Evolutionary conservation across 2,113 vertebrate genomes (phyloP).

Genomic region (Myrmecophaga tridactyla): DNA sequence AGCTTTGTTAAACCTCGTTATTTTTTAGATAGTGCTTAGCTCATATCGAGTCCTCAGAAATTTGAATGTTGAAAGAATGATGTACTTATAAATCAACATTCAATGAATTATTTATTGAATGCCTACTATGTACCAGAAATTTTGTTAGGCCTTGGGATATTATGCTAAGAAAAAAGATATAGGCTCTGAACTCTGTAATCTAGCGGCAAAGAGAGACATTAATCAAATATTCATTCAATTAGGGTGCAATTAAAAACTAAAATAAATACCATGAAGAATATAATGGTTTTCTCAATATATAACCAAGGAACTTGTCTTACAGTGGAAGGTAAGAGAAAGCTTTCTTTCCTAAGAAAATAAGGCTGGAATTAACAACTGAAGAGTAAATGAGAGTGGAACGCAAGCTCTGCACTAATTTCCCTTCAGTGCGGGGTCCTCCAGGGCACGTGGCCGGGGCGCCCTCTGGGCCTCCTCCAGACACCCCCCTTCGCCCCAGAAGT

Average conservation of each 20-base stretch:
- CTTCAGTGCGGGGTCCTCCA: too few species aligned
- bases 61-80: constrained; percentile 47
- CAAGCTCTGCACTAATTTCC: too few species aligned
- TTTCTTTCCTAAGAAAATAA: background rate
- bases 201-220: background rate
- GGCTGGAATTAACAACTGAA: background rate
- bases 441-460: too few species aligned
- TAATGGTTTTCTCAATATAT: background rate
- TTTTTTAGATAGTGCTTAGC: constrained; percentile 10
- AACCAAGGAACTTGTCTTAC: background rate
- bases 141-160: background rate
- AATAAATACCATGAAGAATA: background rate
- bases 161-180: background rate
- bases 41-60: background rate
- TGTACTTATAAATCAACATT: background rate
- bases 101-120: constrained; percentile 5
- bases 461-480: too few species aligned
- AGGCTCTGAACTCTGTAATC: background rate
- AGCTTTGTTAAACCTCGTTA: background rate
- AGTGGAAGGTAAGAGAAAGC: background rate
- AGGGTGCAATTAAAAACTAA: background rate
- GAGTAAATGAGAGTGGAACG: background rate
- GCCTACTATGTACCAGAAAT: background rate
- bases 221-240: background rate
- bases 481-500: too few species aligned